Percentiles rank a stretch among this genome's conserved stretches.
Conservation (phyloP, 1,140 invertebrate species). For the Zaprionus davidi region DNA sequence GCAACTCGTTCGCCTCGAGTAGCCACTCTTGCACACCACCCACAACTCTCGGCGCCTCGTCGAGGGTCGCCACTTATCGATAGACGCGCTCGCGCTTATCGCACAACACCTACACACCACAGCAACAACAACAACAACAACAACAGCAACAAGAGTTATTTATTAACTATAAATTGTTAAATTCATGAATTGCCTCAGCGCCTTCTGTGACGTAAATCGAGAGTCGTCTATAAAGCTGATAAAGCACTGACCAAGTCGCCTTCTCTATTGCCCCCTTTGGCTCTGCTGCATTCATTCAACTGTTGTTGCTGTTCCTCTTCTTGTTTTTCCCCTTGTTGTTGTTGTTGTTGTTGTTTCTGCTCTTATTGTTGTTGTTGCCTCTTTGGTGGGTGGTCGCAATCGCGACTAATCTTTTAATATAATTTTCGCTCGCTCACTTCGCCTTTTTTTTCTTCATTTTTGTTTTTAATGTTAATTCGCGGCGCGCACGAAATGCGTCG, state of each 20-base stretch:
- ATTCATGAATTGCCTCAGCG: conserved; percentile 67
- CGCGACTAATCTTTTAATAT: conserved; percentile 50
- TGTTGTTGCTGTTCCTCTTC: background rate
- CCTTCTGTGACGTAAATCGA: conserved; percentile 70
- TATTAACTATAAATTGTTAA: conserved; percentile 51
- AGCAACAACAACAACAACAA: conserved; percentile 29
- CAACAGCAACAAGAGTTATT: conserved; percentile 26
- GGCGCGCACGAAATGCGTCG: conserved; percentile 48
- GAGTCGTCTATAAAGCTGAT: conserved; percentile 31
- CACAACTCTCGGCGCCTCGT: background rate
- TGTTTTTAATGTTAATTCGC: conserved; percentile 68
- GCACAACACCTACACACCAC: conserved; percentile 40
- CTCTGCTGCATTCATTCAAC: background rate
- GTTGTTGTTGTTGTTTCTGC: background rate
- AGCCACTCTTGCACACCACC: background rate
- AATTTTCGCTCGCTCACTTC: conserved; percentile 15
- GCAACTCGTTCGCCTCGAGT: conserved; percentile 42
- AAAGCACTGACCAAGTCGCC: conserved; percentile 36
- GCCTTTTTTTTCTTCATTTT: conserved; percentile 11
- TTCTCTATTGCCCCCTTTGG: background rate
- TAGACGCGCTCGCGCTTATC: conserved; percentile 32
- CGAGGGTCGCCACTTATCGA: conserved; percentile 29
- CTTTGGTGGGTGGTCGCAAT: conserved; percentile 69
- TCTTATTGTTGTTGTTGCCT: conserved; percentile 15
- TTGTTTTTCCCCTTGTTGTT: conserved; percentile 7